Conservation (phyloP, 2,888 invertebrate genomes). For the Volucella inanis region DNA sequence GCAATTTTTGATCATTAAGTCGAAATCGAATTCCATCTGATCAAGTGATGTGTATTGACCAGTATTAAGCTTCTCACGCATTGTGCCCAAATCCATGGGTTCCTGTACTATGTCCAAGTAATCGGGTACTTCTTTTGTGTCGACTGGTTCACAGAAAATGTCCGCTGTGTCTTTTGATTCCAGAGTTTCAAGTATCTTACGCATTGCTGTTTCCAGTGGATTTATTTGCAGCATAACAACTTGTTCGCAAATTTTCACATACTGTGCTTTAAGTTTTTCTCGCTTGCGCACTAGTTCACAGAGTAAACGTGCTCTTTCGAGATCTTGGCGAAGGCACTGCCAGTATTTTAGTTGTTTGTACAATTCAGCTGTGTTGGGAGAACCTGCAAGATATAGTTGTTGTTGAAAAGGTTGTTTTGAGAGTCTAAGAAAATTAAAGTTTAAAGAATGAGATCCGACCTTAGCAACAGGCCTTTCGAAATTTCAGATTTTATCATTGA, state of each 20-base stretch:
- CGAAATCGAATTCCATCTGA: conserved; percentile 94
- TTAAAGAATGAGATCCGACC: not conserved
- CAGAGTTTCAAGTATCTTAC: conserved; percentile 90
- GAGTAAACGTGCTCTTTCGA: conserved; percentile 94
- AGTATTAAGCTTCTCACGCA: conserved; percentile 90
- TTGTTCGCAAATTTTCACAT: conserved; percentile 91
- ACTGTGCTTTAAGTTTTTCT: conserved; percentile 96
- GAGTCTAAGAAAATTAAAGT: not conserved
- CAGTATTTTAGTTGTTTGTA: conserved; percentile 95
- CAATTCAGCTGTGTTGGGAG: conserved; percentile 88
- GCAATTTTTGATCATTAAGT: conserved; percentile 98
- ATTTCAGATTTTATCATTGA: too few relatives aligned
- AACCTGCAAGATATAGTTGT: conserved; percentile 76
- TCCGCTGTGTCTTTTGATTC: conserved; percentile 91
- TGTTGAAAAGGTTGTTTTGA: not conserved
- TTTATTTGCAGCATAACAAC: conserved; percentile 91
- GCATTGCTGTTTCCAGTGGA: conserved; percentile 91
- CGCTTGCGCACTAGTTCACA: conserved; percentile 97
- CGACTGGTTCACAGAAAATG: conserved; percentile 96
- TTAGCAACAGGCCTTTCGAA: too few relatives aligned
- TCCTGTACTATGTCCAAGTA: conserved; percentile 92
- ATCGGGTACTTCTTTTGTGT: conserved; percentile 93
- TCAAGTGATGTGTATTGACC: conserved; percentile 88
- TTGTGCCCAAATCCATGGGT: conserved; percentile 95
- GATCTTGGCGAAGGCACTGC: conserved; percentile 95